Evolutionary conservation across 2,113 vertebrate genomes (phyloP).

Genomic region (Nothocercus nigrocapillus): DNA sequence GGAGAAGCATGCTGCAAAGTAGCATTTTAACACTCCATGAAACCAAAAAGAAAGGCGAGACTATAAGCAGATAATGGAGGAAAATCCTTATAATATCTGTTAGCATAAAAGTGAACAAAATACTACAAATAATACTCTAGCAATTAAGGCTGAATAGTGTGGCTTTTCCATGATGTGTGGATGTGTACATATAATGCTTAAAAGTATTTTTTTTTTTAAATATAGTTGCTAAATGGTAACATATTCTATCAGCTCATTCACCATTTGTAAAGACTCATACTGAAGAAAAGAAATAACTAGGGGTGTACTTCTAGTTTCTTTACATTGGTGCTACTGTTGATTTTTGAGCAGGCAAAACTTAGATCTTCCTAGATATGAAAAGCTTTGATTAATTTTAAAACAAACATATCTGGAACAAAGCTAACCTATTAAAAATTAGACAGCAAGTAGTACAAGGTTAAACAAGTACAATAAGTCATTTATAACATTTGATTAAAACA

Average conservation of each 20-base stretch:
- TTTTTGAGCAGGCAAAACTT: not conserved
- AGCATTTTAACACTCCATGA: not conserved
- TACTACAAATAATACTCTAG: not conserved
- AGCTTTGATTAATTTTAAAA: not conserved
- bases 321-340: not conserved
- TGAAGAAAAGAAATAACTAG: not conserved
- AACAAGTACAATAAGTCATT: not conserved
- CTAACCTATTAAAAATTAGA: not conserved
- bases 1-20: not conserved
- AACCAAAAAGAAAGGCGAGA: not conserved
- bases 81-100: not conserved
- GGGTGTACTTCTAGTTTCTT: not conserved
- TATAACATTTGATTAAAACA: not conserved
- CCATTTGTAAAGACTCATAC: not conserved
- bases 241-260: not conserved
- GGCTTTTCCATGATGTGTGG: not conserved
- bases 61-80: not conserved
- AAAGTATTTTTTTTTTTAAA: not conserved
- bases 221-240: not conserved
- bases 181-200: not conserved
- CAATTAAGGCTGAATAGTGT: not conserved
- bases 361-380: not conserved
- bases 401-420: not conserved
- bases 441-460: not conserved
- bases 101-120: not conserved